Conservation (phyloP, 1,140 invertebrate genomes). For the Apis florea region DNA sequence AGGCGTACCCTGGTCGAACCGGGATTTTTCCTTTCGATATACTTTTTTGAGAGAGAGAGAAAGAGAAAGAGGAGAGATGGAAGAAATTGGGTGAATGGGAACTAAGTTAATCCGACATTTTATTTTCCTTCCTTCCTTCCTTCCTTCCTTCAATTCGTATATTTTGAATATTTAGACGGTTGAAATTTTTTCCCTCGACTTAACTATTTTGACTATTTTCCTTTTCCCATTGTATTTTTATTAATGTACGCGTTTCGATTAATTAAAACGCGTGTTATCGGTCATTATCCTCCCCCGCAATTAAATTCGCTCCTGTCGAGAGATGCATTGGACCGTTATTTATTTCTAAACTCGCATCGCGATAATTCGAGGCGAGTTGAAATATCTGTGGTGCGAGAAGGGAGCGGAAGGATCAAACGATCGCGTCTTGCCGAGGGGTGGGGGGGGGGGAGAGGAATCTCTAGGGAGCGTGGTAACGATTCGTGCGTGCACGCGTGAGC, state of each 20-base stretch:
- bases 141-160: neutral
- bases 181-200: too few species aligned
- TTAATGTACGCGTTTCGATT: too few species aligned
- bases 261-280: too few species aligned
- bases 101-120: neutral
- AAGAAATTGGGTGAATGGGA: neutral
- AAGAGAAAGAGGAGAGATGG: too few species aligned
- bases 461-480: slow-evolving; percentile 22
- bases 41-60: too few species aligned
- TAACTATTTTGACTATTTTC: too few species aligned
- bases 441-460: slow-evolving; percentile 5
- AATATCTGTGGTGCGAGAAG: neutral
- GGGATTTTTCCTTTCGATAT: too few species aligned
- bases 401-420: slow-evolving; percentile 54
- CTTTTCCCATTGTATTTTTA: too few species aligned
- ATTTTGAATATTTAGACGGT: neutral
- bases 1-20: too few species aligned
- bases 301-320: too few species aligned
- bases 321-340: neutral
- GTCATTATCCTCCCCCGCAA: too few species aligned
- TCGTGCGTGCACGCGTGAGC: slow-evolving; percentile 56
- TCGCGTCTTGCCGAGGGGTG: slow-evolving; percentile 7
- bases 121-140: neutral
- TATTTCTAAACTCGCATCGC: neutral
- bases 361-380: neutral